Percentiles rank a stretch among this genome's conserved stretches.
These are phyloP conservation scores for Dermatemys mawii DNA, from an alignment of 2,113 vertebrate genomes.

Conservation along the genomic window DNA sequence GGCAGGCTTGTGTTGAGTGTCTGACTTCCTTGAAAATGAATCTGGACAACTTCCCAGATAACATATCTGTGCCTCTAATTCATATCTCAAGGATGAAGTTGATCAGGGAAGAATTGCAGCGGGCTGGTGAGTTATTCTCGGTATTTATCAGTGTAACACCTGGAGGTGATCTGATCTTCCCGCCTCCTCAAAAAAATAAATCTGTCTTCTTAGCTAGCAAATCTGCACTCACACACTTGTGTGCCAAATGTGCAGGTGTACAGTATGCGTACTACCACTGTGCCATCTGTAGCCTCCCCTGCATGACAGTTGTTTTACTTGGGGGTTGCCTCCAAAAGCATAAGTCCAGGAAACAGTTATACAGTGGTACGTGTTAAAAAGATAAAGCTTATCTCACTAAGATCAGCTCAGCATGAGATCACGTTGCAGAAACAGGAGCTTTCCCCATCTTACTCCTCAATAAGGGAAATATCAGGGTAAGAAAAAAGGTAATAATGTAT, in stretches of 20 bases:
- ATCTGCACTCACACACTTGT: slow-evolving; percentile 57
- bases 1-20: slow-evolving; percentile 13
- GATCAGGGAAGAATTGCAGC: slow-evolving; percentile 30
- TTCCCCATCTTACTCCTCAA: slow-evolving; percentile 6
- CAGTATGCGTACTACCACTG: slow-evolving; percentile 47
- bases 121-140: slow-evolving; percentile 41
- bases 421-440: slow-evolving; percentile 59
- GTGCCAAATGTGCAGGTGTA: slow-evolving; percentile 58
- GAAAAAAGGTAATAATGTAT: background rate
- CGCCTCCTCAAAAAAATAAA: slow-evolving; percentile 67
- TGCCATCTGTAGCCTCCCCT: slow-evolving; percentile 55
- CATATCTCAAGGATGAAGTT: slow-evolving; percentile 22
- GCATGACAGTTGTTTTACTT: slow-evolving; percentile 27
- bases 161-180: slow-evolving; percentile 66
- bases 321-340: slow-evolving; percentile 61
- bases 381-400: slow-evolving; percentile 58
- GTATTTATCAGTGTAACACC: slow-evolving; percentile 52
- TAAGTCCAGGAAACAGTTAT: slow-evolving; percentile 47
- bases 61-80: slow-evolving; percentile 18
- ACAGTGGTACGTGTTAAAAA: slow-evolving; percentile 56
- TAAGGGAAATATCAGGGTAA: slow-evolving; percentile 10
- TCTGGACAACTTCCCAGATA: slow-evolving; percentile 47
- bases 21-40: slow-evolving; percentile 46
- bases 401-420: slow-evolving; percentile 54
- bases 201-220: slow-evolving; percentile 47